These are phyloP conservation scores for Mizuhopecten yessoensis DNA, from an alignment of 1,140 invertebrate species.

Conservation along the genomic window DNA sequence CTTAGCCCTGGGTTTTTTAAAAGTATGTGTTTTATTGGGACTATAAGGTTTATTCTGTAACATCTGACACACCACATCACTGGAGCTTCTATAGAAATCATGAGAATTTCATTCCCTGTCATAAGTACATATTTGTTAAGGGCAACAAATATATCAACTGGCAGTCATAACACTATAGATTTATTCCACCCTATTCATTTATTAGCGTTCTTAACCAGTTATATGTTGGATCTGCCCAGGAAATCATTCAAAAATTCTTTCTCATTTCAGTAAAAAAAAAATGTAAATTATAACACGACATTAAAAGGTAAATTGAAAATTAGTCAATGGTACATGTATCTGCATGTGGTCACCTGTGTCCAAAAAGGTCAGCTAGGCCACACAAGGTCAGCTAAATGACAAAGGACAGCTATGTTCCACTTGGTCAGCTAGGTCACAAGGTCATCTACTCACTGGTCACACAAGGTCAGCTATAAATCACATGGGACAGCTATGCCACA, in stretches of 20 bases:
- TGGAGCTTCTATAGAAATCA: not conserved
- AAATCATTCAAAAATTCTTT: not conserved
- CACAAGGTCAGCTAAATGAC: too few relatives aligned
- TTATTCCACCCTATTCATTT: not conserved
- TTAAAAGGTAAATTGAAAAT: too few relatives aligned
- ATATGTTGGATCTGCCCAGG: not conserved
- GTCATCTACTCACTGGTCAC: too few relatives aligned
- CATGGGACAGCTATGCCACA: too few relatives aligned
- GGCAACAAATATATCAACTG: not conserved
- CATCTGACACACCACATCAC: not conserved
- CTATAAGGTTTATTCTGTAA: constrained; percentile 34
- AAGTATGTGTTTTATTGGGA: not conserved
- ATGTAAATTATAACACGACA: too few relatives aligned
- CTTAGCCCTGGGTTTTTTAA: not conserved
- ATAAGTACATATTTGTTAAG: not conserved
- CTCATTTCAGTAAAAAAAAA: not conserved
- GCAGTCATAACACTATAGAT: not conserved
- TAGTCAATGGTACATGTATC: too few relatives aligned
- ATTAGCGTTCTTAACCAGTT: not conserved
- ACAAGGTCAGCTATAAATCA: too few relatives aligned
- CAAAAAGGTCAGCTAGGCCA: too few relatives aligned
- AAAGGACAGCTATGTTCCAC: too few relatives aligned
- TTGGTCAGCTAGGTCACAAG: too few relatives aligned
- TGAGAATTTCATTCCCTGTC: not conserved
- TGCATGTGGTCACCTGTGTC: too few relatives aligned